Evolutionary conservation across 2,113 vertebrate genomes (phyloP), one percentile per base, ranked within the genome.

Genomic region (Embiotoca jacksoni): DNA sequence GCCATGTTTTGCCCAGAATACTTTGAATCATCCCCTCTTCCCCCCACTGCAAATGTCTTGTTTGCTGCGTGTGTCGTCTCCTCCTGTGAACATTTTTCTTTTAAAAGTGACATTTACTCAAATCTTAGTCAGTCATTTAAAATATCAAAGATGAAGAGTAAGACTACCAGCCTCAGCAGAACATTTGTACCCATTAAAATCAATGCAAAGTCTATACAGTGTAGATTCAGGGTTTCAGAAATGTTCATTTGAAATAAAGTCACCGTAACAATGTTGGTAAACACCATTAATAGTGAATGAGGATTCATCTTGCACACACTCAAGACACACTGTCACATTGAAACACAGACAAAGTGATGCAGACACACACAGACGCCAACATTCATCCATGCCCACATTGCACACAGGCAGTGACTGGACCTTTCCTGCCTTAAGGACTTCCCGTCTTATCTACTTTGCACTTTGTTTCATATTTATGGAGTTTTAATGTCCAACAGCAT

Each of bases 211-310:
- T 46, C 36, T 37, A 0, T 7, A 4, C 16, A 31, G 52, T 32
- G 50, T 7, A 30, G 11, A 52, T 49, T 74, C 6, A 46, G 41
- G 46, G 54, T 62, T 76, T 55, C 16, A 13, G 63, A 61, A 3
- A 33, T 54, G 14, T 58, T 72, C 16, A 57, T 59, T 58, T 47
- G 56, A 70, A 10, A 44, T 11, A 46, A 52, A 52, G 33, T 16
- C 15, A 33, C 61, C 35, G 46, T 60, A 75, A 32, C 64, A 64
- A 33, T 30, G 23, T 32, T 32, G 46, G 23, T 57, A 72, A 72
- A 81, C 63, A 80, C 32, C 57, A 58, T 86, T 62, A 80, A 69
- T 76, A 69, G 68, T 77, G 47, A 35, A 80, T 65, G 61, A 46
- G 3, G 73, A 44, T 14, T 49, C 39, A 4, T 54, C 50, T 14